Percentiles rank a stretch among this genome's conserved stretches.
phyloP scores from a whole-genome alignment of 2,888 invertebrate species.

The Unio delphinus region DNA sequence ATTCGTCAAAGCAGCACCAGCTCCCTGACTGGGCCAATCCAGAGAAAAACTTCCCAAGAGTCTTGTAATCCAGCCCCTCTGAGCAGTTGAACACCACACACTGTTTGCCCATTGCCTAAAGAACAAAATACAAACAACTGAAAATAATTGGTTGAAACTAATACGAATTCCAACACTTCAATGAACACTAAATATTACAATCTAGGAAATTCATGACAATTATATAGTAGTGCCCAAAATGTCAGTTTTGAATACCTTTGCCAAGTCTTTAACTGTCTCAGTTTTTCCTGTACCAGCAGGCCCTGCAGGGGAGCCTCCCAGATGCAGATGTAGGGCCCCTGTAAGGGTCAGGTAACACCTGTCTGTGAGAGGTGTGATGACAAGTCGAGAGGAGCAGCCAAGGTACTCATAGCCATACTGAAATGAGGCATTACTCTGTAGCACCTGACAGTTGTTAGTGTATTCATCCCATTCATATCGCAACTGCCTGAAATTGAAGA shows the following conservation, averaged over 20 bases:
- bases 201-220: neutral
- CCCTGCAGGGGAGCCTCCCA: slow-evolving; percentile 71
- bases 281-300: slow-evolving; percentile 72
- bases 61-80: slow-evolving; percentile 71
- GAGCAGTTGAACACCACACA: slow-evolving; percentile 72
- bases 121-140: slow-evolving; percentile 7
- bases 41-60: slow-evolving; percentile 71
- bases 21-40: slow-evolving; percentile 70
- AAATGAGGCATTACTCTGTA: slow-evolving; percentile 69
- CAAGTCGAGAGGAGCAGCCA: slow-evolving; percentile 70
- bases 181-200: neutral
- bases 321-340: slow-evolving; percentile 68
- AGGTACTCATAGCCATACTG: slow-evolving; percentile 71
- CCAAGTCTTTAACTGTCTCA: slow-evolving; percentile 71
- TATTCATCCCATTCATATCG: slow-evolving; percentile 71
- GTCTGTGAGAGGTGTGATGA: slow-evolving; percentile 70
- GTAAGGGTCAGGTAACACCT: slow-evolving; percentile 70
- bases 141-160: neutral
- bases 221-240: neutral
- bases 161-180: neutral
- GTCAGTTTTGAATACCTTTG: slow-evolving; percentile 56
- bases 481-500: slow-evolving; percentile 61
- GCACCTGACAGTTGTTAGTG: slow-evolving; percentile 68
- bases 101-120: slow-evolving; percentile 70
- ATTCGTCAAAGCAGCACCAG: slow-evolving; percentile 72